Evolutionary conservation across 2,888 invertebrate genomes (phyloP).

Genomic region (Eristalis pertinax): DNA sequence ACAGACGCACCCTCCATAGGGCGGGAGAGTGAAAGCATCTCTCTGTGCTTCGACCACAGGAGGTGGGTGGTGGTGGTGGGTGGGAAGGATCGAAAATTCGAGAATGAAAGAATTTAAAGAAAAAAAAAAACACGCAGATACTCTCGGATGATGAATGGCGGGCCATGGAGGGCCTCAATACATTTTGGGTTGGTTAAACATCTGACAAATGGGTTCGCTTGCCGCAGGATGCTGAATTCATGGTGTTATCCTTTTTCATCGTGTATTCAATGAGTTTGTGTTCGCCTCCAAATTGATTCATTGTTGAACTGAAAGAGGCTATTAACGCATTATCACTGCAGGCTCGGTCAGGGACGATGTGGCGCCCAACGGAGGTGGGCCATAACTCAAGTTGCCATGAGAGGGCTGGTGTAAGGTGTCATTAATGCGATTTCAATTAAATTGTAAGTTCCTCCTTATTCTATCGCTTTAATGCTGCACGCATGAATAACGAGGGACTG

Average conservation of each 20-base stretch:
- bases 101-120: slow-evolving; percentile 17
- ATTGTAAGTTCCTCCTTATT: background rate
- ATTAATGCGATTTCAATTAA: slow-evolving; percentile 32
- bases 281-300: slow-evolving; percentile 39
- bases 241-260: slow-evolving; percentile 38
- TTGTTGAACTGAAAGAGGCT: slow-evolving; percentile 28
- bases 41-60: background rate
- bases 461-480: background rate
- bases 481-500: background rate
- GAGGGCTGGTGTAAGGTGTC: background rate
- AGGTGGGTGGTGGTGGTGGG: no score
- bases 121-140: slow-evolving; percentile 15
- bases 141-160: slow-evolving; percentile 37
- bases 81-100: background rate
- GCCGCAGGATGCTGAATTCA: slow-evolving; percentile 19
- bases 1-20: background rate
- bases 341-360: background rate
- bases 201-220: slow-evolving; percentile 48
- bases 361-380: background rate
- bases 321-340: slow-evolving; percentile 39
- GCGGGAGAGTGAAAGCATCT: background rate
- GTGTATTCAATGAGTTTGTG: slow-evolving; percentile 35
- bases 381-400: slow-evolving; percentile 10
- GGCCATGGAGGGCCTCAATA: slow-evolving; percentile 37
- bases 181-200: slow-evolving; percentile 48